These are phyloP conservation scores for Hyposoter dolosus DNA, from an alignment of 2,888 invertebrate genomes.

Conservation along the genomic window DNA sequence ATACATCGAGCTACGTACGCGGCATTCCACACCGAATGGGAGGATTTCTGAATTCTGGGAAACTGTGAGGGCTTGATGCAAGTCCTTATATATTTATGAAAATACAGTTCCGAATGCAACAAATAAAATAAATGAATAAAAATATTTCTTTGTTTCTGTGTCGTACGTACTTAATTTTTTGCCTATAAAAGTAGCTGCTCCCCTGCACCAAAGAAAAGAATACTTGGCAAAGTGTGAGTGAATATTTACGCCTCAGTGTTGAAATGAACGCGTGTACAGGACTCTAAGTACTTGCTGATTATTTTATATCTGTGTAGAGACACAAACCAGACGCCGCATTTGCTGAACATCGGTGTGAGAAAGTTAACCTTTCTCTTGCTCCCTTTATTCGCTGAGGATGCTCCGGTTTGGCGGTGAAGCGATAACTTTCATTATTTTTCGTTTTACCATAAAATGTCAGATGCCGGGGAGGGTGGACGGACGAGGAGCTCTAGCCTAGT, in stretches of 20 bases:
- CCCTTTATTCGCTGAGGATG: not conserved
- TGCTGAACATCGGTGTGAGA: constrained; percentile 20
- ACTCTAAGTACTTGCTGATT: not conserved
- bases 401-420: constrained; percentile 15
- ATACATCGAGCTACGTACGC: not conserved
- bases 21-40: not conserved
- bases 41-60: not conserved
- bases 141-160: not conserved
- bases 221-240: not conserved
- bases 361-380: not conserved
- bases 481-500: constrained; percentile 13
- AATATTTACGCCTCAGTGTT: not conserved
- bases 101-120: not conserved
- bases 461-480: not conserved
- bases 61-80: not conserved
- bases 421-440: constrained; percentile 55
- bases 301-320: not conserved
- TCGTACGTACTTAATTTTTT: not conserved
- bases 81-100: not conserved
- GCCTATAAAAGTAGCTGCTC: not conserved
- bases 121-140: not conserved
- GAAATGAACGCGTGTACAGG: not conserved
- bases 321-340: constrained; percentile 1
- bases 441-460: constrained; percentile 33
- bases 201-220: not conserved